A percentile compares a stretch with the other conserved stretches of the same genome.
Conservation (phyloP, 2,888 invertebrate genomes). For the Tetrapedia diversipes region DNA sequence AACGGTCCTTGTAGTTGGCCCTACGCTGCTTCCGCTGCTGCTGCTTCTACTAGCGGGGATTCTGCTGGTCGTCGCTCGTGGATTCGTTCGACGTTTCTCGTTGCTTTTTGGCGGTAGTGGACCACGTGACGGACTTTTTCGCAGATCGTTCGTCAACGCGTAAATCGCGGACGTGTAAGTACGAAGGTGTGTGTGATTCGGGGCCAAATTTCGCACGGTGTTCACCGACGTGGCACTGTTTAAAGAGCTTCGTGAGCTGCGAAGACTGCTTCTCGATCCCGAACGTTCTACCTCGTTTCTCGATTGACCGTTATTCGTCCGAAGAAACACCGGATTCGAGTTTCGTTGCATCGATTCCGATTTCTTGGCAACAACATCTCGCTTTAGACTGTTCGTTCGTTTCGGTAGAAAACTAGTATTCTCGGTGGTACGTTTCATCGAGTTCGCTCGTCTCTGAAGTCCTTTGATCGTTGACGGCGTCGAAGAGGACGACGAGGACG, state of each 20-base stretch:
- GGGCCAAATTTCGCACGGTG: slow-evolving; percentile 90
- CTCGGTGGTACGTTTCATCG: slow-evolving; percentile 59
- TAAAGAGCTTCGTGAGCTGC: slow-evolving; percentile 92
- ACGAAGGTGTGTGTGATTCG: slow-evolving; percentile 83
- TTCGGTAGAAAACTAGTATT: slow-evolving; percentile 79
- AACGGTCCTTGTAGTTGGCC: slow-evolving; percentile 80
- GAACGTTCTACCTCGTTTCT: slow-evolving; percentile 89
- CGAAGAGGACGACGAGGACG: slow-evolving; percentile 19
- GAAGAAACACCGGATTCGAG: slow-evolving; percentile 29
- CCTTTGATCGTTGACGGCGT: slow-evolving; percentile 18
- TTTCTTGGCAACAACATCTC: slow-evolving; percentile 59
- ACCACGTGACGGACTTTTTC: slow-evolving; percentile 69
- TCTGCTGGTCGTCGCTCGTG: slow-evolving; percentile 75
- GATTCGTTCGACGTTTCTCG: slow-evolving; percentile 77
- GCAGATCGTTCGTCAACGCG: slow-evolving; percentile 81
- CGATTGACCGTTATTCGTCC: slow-evolving; percentile 16
- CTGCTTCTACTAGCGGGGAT: slow-evolving; percentile 85
- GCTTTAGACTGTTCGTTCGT: slow-evolving; percentile 72
- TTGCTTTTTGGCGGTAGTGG: slow-evolving; percentile 65
- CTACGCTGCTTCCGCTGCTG: slow-evolving; percentile 86
- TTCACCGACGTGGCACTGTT: slow-evolving; percentile 91
- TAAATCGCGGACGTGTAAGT: slow-evolving; percentile 84
- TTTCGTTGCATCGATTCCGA: slow-evolving; percentile 19
- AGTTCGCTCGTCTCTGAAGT: slow-evolving; percentile 46
- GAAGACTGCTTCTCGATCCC: slow-evolving; percentile 90